phyloP scores from a whole-genome alignment of 2,113 vertebrate species.

The Neodon shergylaensis region DNA sequence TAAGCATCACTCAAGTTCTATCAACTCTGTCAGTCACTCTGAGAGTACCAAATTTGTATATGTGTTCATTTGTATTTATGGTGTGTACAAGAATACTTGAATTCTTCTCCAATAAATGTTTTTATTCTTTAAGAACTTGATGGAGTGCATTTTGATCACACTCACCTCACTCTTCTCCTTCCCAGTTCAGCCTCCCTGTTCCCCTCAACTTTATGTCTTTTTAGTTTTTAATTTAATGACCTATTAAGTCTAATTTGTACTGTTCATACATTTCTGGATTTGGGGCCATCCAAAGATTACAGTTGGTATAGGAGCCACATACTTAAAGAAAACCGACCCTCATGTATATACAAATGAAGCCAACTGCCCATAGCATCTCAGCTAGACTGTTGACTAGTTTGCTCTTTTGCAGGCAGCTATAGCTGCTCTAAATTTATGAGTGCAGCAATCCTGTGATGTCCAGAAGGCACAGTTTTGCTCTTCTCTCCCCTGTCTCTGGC shows the following conservation, averaged over 20 bases:
- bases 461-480: not conserved
- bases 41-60: not conserved
- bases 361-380: not conserved
- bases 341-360: not conserved
- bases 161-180: not conserved
- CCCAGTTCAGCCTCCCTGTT: not conserved
- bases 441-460: not conserved
- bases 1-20: not conserved
- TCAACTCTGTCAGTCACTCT: not conserved
- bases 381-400: not conserved
- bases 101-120: constrained; percentile 5
- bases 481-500: not conserved
- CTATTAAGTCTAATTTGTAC: not conserved
- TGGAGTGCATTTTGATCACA: not conserved
- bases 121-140: not conserved
- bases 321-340: not conserved
- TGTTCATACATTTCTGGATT: not conserved
- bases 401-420: not conserved
- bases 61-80: not conserved
- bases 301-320: not conserved
- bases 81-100: not conserved
- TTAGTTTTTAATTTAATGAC: not conserved
- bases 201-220: not conserved
- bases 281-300: not conserved
- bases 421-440: not conserved